Evolutionary conservation across 2,888 invertebrate species (phyloP).

Genomic region (Nycteola revayana): DNA sequence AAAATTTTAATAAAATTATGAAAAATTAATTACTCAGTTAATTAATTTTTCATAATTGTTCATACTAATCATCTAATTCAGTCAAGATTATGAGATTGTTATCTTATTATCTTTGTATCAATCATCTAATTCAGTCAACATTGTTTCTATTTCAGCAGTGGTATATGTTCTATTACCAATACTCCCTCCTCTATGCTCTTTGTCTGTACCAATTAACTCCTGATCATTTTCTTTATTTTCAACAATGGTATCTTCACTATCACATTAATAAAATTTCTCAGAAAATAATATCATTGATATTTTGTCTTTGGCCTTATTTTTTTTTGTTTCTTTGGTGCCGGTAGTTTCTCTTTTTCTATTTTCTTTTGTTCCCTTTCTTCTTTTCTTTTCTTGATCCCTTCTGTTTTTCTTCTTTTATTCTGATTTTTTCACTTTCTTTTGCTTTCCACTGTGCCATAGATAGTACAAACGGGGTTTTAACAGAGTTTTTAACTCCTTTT

Average conservation of each 20-base stretch:
- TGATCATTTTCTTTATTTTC: constrained; percentile 7
- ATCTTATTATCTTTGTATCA: no score
- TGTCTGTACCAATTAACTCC: not conserved
- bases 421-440: constrained; percentile 13
- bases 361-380: constrained; percentile 10
- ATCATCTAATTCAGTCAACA: no score
- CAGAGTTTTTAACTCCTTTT: constrained; percentile 13
- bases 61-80: no score
- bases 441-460: constrained; percentile 13
- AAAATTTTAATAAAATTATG: no score
- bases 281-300: constrained; percentile 3
- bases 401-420: constrained; percentile 13
- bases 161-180: no score
- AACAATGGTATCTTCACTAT: constrained; percentile 5
- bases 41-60: no score
- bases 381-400: constrained; percentile 19
- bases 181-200: no score
- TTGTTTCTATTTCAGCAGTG: no score
- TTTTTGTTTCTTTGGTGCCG: constrained; percentile 7
- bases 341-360: constrained; percentile 9
- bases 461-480: constrained; percentile 14
- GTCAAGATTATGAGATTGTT: no score
- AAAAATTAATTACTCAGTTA: no score
- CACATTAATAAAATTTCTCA: constrained; percentile 7
- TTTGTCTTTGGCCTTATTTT: constrained; percentile 1